Evolutionary conservation across 35 echinoderm and acorn worm genomes (phyloP), one percentile per base, ranked within the genome.

Genomic region (Diadema setosum): DNA sequence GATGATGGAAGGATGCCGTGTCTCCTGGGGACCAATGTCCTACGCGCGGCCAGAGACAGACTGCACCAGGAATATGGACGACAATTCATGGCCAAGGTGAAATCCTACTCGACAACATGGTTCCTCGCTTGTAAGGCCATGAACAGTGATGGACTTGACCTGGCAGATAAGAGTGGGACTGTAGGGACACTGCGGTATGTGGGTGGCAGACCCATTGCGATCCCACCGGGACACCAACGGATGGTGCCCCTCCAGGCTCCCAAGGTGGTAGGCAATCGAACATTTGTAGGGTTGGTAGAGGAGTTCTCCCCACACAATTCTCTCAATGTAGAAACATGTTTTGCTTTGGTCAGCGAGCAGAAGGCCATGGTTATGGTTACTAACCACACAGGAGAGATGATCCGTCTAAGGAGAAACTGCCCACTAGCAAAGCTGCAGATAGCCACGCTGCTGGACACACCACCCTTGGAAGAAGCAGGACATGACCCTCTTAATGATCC

Each of bases 1-100:
- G 40, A 20, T 24, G 18, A 50, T 5, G 33, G 46, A 7, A 57
- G n/a, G 14, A 58, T 33, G 17, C 82, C 82, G 25, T 46, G 40
- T 46, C 52, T 64, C 14, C 18, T 84, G 37, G 82, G 82, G 18
- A 84, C 82, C 3, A 84, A 84, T 84, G 82, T 44, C 14, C 56
- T 84, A 43, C 82, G 40, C 45, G 48, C 82, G 8, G 31, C 29
- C 9, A 44, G 82, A 3, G 45, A 24, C 59, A 39, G 8, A 3
- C 0, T 84, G 26, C 82, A 84, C 52, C 37, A 20, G 3, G 18
- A 84, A 37, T 58, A 84, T 30, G 49, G 82, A 30, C 45, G 82
- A 27, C 16, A 27, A 0, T 34, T 84, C 15, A 84, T 84, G 82
- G 24, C 45, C 8, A 61, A 32, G 33, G 17, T 56, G 15, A 20